phyloP scores from a whole-genome alignment of 2,113 vertebrate genomes.

The Tetrax tetrax region DNA sequence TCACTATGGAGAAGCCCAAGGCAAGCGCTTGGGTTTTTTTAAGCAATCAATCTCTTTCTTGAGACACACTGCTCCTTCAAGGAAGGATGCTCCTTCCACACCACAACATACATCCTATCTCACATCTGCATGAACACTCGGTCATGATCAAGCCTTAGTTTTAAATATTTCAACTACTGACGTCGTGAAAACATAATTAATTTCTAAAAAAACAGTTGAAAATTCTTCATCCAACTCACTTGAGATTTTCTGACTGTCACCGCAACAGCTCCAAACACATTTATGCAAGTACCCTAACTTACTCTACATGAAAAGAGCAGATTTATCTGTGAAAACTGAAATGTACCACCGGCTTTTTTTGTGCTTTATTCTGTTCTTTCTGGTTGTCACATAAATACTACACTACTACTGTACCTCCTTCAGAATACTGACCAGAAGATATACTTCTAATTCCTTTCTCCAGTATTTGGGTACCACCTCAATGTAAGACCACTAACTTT shows the following conservation, averaged over 20 bases:
- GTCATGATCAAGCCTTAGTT: neutral
- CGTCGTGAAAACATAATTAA: neutral
- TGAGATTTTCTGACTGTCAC: neutral
- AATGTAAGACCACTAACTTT: rapidly evolving
- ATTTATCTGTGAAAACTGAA: neutral
- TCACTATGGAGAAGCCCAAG: neutral
- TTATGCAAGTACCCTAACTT: neutral
- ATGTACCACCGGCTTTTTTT: neutral
- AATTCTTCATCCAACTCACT: neutral
- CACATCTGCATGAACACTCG: neutral
- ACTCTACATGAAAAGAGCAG: neutral
- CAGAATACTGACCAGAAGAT: neutral
- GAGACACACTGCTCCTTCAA: neutral
- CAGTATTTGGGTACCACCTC: neutral
- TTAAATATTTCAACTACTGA: neutral
- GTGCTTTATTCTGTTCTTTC: neutral
- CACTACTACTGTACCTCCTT: neutral
- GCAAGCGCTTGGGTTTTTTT: neutral
- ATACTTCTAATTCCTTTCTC: neutral
- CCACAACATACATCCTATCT: neutral
- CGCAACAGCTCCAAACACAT: neutral
- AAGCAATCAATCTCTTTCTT: neutral
- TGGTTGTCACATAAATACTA: neutral
- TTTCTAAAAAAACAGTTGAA: neutral
- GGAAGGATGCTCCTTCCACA: neutral